Evolutionary conservation across 2,888 invertebrate species (phyloP).

Genomic region (Polymixis lichenea): DNA sequence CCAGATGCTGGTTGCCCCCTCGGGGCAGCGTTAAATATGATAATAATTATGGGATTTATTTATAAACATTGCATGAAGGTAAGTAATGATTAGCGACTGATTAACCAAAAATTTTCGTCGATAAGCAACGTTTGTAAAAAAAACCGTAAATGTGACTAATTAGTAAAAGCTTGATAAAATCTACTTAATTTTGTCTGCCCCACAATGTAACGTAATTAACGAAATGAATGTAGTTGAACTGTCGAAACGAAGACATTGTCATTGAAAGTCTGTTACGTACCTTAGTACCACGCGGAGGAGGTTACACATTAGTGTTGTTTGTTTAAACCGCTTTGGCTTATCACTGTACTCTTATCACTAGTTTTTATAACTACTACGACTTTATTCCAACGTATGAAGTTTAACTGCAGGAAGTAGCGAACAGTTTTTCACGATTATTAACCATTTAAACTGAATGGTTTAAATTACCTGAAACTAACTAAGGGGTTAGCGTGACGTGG

Average conservation of each 20-base stretch:
- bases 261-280: neutral
- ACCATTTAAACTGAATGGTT: slow-evolving; percentile 10
- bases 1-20: neutral
- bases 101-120: too few relatives aligned
- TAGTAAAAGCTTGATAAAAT: neutral
- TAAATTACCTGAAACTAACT: slow-evolving; percentile 44
- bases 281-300: neutral
- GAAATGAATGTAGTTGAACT: neutral
- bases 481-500: slow-evolving; percentile 47
- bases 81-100: too few relatives aligned
- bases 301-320: neutral
- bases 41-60: too few relatives aligned
- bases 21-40: neutral
- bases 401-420: slow-evolving; percentile 10
- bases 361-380: slow-evolving; percentile 13
- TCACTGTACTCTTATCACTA: neutral
- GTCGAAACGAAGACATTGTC: neutral
- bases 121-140: too few relatives aligned
- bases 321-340: neutral
- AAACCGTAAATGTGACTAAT: neutral
- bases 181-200: neutral
- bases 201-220: neutral
- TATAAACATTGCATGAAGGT: too few relatives aligned
- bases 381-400: slow-evolving; percentile 26
- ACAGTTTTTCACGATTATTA: slow-evolving; percentile 18